phyloP scores from a whole-genome alignment of 2,113 vertebrate species.

The Ibidorhyncha struthersii region DNA sequence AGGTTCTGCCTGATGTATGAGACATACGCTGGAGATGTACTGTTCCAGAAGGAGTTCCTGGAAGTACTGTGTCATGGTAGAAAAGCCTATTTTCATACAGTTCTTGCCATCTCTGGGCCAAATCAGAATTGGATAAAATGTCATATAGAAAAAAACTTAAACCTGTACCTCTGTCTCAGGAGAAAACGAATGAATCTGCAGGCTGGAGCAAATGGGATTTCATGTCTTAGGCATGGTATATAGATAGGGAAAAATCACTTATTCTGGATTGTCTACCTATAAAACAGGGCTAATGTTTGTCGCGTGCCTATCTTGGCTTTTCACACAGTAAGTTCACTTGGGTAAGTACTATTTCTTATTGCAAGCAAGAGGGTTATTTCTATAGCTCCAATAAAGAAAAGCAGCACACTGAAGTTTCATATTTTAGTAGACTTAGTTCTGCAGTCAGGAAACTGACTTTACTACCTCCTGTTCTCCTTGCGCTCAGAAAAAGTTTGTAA shows the following conservation, averaged over 20 bases:
- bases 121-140: background rate
- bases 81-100: background rate
- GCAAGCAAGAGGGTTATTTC: background rate
- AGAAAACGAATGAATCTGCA: background rate
- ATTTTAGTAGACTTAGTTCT: background rate
- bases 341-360: background rate
- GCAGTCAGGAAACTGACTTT: background rate
- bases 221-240: background rate
- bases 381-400: background rate
- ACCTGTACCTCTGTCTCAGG: background rate
- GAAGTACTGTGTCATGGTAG: background rate
- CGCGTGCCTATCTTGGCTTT: background rate
- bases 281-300: background rate
- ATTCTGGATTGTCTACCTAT: background rate
- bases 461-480: background rate
- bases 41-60: background rate
- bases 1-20: background rate
- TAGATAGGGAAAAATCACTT: background rate
- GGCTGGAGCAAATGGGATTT: background rate
- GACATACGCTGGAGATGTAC: background rate
- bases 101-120: background rate
- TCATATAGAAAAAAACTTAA: fast-evolving
- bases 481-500: background rate
- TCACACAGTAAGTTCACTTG: background rate
- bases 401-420: background rate